Evolutionary conservation across 2,888 invertebrate species (phyloP).

Genomic region (Anorthoa munda): DNA sequence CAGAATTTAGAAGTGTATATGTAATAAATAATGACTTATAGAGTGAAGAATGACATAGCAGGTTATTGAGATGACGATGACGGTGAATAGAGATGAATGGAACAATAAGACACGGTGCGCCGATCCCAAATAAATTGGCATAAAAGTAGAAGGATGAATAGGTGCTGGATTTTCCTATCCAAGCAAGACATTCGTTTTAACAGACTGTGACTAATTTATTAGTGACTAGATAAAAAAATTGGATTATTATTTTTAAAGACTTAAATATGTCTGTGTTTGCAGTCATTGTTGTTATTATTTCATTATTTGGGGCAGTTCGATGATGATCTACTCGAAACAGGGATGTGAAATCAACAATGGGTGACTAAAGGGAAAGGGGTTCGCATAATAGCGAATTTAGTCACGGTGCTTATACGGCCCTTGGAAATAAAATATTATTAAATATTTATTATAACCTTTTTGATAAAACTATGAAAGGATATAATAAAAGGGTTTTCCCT

Average conservation of each 20-base stretch:
- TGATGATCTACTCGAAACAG: not conserved
- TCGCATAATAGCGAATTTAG: not conserved
- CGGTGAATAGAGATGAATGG: not conserved
- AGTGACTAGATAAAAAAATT: no score
- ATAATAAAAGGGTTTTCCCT: not conserved
- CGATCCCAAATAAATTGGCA: no score
- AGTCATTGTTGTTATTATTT: not conserved
- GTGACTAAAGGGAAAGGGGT: not conserved
- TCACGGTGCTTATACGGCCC: not conserved
- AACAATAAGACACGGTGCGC: not conserved
- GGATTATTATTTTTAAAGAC: no score
- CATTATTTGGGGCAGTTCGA: not conserved
- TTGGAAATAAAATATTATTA: not conserved
- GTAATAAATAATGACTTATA: not conserved
- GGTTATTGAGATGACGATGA: not conserved
- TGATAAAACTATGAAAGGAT: no score
- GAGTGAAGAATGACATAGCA: not conserved
- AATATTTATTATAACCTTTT: not conserved
- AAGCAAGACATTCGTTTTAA: no score
- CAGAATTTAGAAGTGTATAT: not conserved
- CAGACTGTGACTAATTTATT: not conserved
- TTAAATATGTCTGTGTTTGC: not conserved
- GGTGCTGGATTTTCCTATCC: not conserved
- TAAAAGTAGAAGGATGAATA: no score
- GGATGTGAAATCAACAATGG: not conserved